phyloP scores from a whole-genome alignment of 2,113 vertebrate species.

The Sphyrna mokarran region DNA sequence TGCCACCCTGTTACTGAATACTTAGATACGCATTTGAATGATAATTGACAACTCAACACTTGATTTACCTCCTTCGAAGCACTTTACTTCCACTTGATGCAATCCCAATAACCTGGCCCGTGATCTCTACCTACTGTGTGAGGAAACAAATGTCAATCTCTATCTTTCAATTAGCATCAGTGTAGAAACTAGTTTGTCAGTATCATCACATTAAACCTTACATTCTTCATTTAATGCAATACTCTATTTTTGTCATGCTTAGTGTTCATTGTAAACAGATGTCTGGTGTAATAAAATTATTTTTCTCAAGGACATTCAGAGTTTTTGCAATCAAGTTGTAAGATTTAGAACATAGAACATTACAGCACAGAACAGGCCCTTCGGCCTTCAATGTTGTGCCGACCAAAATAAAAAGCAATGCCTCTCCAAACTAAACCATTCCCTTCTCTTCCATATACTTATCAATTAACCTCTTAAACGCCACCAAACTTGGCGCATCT shows the following conservation, averaged over 20 bases:
- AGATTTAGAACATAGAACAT: too few relatives aligned
- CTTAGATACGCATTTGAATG: neutral
- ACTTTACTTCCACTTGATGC: neutral
- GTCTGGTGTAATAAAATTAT: neutral
- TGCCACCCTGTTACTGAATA: neutral
- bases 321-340: neutral
- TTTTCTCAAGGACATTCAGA: neutral
- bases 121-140: neutral
- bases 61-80: neutral
- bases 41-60: neutral
- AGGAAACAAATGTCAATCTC: neutral
- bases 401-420: too few relatives aligned
- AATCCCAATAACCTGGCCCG: neutral
- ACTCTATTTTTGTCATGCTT: neutral
- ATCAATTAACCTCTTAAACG: too few relatives aligned
- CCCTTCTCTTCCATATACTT: too few relatives aligned
- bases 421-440: too few relatives aligned
- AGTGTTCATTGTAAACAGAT: neutral
- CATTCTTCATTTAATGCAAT: neutral
- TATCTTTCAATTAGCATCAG: neutral
- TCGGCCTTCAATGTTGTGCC: too few relatives aligned
- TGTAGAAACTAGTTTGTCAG: neutral
- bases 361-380: too few relatives aligned
- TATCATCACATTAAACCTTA: neutral
- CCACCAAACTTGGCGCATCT: too few relatives aligned